Percentiles rank a stretch among this genome's conserved stretches.
phyloP scores from a whole-genome alignment of 2,888 invertebrate genomes.

The Tetanocera ferruginea region DNA sequence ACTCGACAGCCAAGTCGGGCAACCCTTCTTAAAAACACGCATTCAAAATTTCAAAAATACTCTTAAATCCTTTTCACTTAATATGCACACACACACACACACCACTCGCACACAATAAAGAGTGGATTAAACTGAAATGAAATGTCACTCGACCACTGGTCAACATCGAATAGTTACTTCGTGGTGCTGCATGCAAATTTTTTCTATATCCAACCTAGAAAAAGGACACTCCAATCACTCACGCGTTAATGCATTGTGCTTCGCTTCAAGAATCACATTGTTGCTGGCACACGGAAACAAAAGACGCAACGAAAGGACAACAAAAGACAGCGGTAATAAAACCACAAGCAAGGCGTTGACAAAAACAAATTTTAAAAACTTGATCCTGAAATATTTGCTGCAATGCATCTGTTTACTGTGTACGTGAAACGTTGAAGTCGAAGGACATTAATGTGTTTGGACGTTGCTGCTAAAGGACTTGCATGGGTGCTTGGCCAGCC shows the following conservation, averaged over 20 bases:
- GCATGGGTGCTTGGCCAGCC: too few species aligned
- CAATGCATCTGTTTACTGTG: neutral
- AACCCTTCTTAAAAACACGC: too few species aligned
- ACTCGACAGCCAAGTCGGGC: too few species aligned
- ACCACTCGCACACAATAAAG: neutral
- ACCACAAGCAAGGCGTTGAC: neutral
- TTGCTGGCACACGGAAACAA: neutral
- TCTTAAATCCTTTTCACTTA: too few species aligned
- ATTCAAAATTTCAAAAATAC: too few species aligned
- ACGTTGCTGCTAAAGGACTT: too few species aligned
- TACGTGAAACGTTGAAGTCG: neutral
- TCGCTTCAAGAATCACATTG: conserved; percentile 40
- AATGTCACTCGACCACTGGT: conserved; percentile 14
- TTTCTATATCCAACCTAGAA: neutral
- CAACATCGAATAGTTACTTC: neutral
- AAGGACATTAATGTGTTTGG: neutral
- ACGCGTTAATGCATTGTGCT: conserved; percentile 19
- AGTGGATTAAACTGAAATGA: neutral
- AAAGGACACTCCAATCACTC: conserved; percentile 4
- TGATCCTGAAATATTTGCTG: conserved; percentile 15
- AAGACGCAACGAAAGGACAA: neutral
- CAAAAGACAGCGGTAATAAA: neutral
- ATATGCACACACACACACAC: too few species aligned
- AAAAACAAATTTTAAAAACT: neutral
- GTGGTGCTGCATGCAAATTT: conserved; percentile 48